phyloP scores from a whole-genome alignment of 2,113 vertebrate genomes.

The Rhagologus leucostigma region DNA sequence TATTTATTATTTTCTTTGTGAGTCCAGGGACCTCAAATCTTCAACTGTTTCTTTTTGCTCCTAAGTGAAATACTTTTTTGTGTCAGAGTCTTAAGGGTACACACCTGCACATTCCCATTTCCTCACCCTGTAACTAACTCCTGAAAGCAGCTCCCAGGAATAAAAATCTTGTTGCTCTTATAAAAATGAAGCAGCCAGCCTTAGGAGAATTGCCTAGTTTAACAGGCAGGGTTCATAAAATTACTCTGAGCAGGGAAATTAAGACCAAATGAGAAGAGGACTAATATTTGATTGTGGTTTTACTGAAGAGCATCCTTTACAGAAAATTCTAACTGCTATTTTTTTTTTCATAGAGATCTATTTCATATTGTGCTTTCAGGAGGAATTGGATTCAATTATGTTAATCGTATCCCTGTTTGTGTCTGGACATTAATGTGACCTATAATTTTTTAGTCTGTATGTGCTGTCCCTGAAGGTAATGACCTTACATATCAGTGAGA shows the following conservation, averaged over 20 bases:
- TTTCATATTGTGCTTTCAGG: background rate
- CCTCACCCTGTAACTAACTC: background rate
- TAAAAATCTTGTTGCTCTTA: background rate
- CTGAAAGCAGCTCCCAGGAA: background rate
- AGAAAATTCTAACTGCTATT: background rate
- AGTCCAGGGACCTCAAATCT: background rate
- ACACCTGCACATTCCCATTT: background rate
- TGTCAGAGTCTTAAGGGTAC: background rate
- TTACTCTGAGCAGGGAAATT: background rate
- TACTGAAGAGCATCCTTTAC: background rate
- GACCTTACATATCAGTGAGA: background rate
- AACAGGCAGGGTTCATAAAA: background rate
- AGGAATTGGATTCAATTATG: background rate
- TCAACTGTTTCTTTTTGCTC: background rate
- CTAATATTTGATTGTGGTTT: background rate
- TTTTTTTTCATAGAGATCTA: background rate
- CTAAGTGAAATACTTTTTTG: background rate
- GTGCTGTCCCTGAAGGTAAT: background rate
- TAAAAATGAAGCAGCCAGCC: background rate
- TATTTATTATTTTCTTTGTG: background rate
- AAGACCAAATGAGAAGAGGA: background rate
- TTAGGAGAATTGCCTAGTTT: background rate
- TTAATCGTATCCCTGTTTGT: background rate
- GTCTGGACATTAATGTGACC: background rate
- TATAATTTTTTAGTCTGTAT: background rate